Evolutionary conservation across 2,888 invertebrate genomes (phyloP).

Genomic region (Coecobrya sp.): DNA sequence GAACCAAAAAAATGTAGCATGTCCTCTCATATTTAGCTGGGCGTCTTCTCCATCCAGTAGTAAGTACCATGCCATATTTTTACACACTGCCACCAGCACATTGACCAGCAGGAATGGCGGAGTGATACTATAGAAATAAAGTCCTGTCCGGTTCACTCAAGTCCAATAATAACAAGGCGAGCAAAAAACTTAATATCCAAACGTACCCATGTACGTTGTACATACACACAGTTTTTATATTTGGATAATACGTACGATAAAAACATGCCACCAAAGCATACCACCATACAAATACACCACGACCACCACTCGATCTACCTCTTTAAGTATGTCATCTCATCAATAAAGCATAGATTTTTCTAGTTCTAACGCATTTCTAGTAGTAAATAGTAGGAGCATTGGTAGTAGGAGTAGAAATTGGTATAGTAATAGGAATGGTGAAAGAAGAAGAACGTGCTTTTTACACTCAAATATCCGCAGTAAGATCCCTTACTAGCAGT

Average conservation of each 20-base stretch:
- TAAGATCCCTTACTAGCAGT: constrained; percentile 30
- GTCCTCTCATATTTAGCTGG: background rate
- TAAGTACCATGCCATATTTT: background rate
- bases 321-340: constrained; percentile 82
- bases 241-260: constrained; percentile 2
- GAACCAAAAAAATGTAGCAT: constrained; percentile 9
- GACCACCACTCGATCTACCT: constrained; percentile 62
- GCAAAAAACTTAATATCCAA: background rate
- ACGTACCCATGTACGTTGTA: constrained; percentile 37
- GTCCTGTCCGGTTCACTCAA: constrained; percentile 45
- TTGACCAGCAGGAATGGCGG: background rate
- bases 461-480: constrained; percentile 50
- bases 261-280: constrained; percentile 26
- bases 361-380: constrained; percentile 75
- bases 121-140: constrained; percentile 33
- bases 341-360: constrained; percentile 82
- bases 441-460: constrained; percentile 6
- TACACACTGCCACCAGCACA: background rate
- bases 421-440: constrained; percentile 39
- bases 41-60: constrained; percentile 14
- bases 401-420: constrained; percentile 19
- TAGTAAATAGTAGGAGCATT: constrained; percentile 46
- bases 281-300: background rate
- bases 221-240: no score
- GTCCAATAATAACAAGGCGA: constrained; percentile 32